Conservation (phyloP, 2,797 vertebrate species). For the Acanthiza pusilla region DNA sequence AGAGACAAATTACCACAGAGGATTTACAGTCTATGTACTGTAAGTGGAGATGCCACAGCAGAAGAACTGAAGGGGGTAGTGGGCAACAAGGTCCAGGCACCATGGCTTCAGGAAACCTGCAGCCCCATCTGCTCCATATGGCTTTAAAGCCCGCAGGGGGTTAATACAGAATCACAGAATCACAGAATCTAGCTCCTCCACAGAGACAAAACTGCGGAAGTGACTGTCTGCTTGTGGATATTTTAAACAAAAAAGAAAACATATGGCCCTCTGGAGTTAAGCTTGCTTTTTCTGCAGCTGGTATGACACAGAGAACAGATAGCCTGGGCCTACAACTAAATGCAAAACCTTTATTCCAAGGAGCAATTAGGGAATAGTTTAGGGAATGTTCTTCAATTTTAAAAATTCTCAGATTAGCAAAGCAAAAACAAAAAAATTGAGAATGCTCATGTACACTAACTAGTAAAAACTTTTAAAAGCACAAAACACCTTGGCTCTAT, state of each 20-base stretch:
- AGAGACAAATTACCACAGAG: not conserved
- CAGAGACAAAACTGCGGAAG: constrained; percentile 29
- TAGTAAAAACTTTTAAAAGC: not conserved
- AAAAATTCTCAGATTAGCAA: not conserved
- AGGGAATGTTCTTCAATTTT: not conserved
- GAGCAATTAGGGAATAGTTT: not conserved
- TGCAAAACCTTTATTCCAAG: not conserved
- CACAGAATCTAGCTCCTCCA: not conserved
- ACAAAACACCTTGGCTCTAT: not conserved
- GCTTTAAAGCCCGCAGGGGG: not conserved
- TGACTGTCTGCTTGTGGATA: constrained; percentile 29
- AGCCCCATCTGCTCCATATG: not conserved
- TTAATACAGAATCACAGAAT: not conserved
- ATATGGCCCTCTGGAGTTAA: constrained; percentile 24
- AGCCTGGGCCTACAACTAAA: not conserved
- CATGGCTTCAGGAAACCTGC: not conserved
- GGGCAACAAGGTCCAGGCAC: not conserved
- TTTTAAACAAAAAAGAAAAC: constrained; percentile 57
- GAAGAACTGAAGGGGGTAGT: not conserved
- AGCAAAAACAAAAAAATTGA: not conserved
- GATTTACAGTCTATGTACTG: not conserved
- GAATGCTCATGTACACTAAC: not conserved
- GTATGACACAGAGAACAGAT: not conserved
- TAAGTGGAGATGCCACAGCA: not conserved
- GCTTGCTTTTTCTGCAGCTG: constrained; percentile 16